Conservation (phyloP, 2,797 vertebrate genomes). For the Pipistrellus pipistrellus region DNA sequence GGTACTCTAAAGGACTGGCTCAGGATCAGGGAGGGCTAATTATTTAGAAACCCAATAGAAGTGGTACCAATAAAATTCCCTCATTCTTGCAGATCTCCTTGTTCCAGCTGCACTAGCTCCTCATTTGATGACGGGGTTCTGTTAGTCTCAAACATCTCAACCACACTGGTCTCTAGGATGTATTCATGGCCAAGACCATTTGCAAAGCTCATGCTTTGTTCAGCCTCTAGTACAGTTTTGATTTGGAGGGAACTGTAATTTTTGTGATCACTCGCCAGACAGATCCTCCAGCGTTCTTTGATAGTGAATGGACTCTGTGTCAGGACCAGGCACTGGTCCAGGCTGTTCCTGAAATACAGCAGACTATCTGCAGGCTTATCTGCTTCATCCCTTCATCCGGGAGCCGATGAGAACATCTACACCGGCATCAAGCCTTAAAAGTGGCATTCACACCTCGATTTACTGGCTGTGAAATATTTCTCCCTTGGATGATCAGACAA, state of each 20-base stretch:
- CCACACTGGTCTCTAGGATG: background rate
- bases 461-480: background rate
- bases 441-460: background rate
- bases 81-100: background rate
- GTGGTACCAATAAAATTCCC: background rate
- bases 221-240: background rate
- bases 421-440: background rate
- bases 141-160: background rate
- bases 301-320: background rate
- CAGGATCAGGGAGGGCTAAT: too few relatives aligned
- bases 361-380: background rate
- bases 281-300: background rate
- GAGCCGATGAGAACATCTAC: background rate
- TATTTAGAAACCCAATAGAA: background rate
- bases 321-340: background rate
- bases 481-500: background rate
- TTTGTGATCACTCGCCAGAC: background rate
- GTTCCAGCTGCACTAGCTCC: background rate
- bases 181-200: background rate
- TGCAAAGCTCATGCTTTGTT: background rate
- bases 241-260: background rate
- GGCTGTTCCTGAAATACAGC: background rate
- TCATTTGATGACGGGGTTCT: background rate
- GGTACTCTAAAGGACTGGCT: too few relatives aligned
- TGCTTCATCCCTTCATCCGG: background rate